These are phyloP conservation scores for Dorcus parallelipipedus DNA, from an alignment of 2,888 invertebrate genomes.

Conservation along the genomic window DNA sequence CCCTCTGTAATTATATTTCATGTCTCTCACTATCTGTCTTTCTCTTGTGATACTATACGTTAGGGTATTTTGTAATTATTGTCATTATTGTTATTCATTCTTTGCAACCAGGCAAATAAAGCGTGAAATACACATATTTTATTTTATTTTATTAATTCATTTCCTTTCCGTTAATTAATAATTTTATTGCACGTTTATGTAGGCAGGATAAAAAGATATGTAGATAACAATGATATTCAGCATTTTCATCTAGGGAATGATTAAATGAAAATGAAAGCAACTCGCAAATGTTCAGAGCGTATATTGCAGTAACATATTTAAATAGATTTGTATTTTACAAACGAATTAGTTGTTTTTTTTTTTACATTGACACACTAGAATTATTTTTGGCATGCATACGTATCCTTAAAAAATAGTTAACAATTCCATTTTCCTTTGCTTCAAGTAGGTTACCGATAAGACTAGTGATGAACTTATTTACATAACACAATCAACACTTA, in stretches of 20 bases:
- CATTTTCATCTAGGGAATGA: background rate
- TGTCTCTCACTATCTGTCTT: background rate
- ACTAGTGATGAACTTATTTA: background rate
- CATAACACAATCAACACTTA: background rate
- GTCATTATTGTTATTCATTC: conserved; percentile 2
- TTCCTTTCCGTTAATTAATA: background rate
- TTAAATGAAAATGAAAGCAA: background rate
- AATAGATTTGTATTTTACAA: conserved; percentile 12
- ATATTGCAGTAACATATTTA: conserved; percentile 2
- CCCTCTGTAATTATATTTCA: background rate
- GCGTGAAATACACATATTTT: background rate
- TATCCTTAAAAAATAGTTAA: conserved; percentile 2
- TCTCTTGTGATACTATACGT: conserved; percentile 6
- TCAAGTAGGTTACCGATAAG: background rate
- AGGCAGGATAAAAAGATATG: too few species aligned
- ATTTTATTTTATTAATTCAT: background rate
- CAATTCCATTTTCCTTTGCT: background rate
- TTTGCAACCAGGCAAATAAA: conserved; percentile 9
- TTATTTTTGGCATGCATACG: conserved; percentile 3
- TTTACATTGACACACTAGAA: conserved; percentile 6
- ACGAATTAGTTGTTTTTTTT: conserved; percentile 7
- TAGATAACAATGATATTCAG: too few species aligned
- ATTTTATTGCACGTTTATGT: too few species aligned
- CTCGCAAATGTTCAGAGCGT: background rate
- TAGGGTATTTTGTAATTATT: conserved; percentile 1